Evolutionary conservation across 2,888 invertebrate genomes (phyloP), one percentile per base, ranked within the genome.

Genomic region (Epicampocera succincta): DNA sequence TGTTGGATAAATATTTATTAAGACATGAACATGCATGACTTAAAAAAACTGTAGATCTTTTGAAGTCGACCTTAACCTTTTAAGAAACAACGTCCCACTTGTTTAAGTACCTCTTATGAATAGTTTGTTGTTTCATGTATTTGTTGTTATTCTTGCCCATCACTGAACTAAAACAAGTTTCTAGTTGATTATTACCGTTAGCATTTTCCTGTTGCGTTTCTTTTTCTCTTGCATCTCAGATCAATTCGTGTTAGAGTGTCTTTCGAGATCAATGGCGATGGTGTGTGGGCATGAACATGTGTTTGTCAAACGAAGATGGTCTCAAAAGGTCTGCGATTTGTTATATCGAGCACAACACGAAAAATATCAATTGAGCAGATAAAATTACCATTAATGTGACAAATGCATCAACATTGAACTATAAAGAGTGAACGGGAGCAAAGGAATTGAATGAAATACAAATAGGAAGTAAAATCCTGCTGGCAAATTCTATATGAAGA

Each of bases 131-230:
- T 33, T 46, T 0, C 17, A 3, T 42, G 3, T 33, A 15, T 29
- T 21, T 11, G 13, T 56, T 74, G 11, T 17, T 33, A 9, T 69
- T 79, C 66, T 68, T 66, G 54, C 46, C 68, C 46, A 68, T 73
- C 72, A 68, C 40, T 73, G 52, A 60, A 38, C 38, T 60, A 11
- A 71, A 82, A 78, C 82, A 61, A 82, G 82, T 82, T 82, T 82
- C 42, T 82, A 63, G 69, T 77, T 68, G 73, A 42, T 69, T 38
- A 54, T n/a, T 78, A 82, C 78, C 82, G 82, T 82, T 82, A 82
- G 48, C 38, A 71, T 78, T 74, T 78, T 78, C 66, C 71, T 66
- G 71, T 71, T 78, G 58, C 69, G 54, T 78, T 77, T 15, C 15
- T 44, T 1, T 46, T 15, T 15, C 46, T 46, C 46, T 19, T 19